phyloP scores from a whole-genome alignment of 2,113 vertebrate species.

The Ellobius talpinus region DNA sequence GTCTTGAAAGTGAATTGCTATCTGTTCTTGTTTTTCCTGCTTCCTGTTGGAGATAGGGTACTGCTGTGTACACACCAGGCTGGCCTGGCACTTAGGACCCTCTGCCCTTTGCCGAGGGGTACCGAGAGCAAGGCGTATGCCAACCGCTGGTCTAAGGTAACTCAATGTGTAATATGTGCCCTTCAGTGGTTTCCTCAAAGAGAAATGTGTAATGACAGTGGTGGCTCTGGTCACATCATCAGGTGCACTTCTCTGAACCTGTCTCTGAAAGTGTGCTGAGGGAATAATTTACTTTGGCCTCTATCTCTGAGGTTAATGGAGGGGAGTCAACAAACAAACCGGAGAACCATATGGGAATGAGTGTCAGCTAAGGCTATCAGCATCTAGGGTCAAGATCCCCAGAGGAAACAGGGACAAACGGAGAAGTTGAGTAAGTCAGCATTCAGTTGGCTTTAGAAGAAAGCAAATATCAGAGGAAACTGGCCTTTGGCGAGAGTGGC shows the following conservation, averaged over 20 bases:
- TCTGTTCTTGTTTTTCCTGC: neutral
- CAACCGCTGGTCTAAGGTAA: neutral
- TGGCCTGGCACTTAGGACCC: neutral
- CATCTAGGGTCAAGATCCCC: neutral
- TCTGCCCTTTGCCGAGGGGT: neutral
- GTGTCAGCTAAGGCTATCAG: neutral
- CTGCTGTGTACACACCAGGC: fast-evolving
- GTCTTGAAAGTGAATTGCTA: neutral
- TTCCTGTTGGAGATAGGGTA: neutral
- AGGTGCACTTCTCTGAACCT: neutral
- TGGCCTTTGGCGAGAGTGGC: neutral
- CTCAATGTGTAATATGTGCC: neutral
- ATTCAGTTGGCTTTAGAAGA: neutral
- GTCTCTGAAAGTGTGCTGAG: neutral
- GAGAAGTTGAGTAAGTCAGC: neutral
- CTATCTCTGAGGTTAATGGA: neutral
- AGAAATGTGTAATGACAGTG: neutral
- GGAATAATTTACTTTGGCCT: slow-evolving; percentile 14
- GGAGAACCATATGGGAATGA: neutral
- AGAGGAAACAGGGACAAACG: neutral
- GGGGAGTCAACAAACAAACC: neutral
- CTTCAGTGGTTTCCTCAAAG: neutral
- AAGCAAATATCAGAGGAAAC: neutral
- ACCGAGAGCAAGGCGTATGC: neutral
- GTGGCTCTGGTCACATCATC: neutral